Conservation (phyloP, 2,888 invertebrate species). For the Dione vanillae region DNA sequence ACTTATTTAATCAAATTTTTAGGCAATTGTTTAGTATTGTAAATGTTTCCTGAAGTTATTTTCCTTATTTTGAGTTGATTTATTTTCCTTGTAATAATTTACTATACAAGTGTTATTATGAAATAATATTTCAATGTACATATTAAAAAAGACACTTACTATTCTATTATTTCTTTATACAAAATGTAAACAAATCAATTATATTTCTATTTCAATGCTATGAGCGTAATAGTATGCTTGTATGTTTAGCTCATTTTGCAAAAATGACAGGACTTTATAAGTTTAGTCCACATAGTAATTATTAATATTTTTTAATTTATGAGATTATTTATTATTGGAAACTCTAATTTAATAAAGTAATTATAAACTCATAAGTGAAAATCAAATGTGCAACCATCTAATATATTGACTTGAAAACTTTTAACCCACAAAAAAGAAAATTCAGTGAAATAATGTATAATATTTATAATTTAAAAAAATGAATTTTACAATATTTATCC, state of each 20-base stretch:
- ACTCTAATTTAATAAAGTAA: too few species aligned
- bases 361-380: too few species aligned
- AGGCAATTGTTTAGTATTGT: neutral
- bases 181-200: neutral
- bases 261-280: too few species aligned
- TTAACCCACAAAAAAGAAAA: too few species aligned
- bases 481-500: too few species aligned
- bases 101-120: neutral
- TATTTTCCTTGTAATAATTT: conserved; percentile 9
- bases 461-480: too few species aligned
- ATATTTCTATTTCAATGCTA: neutral
- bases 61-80: conserved; percentile 6
- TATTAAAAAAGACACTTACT: neutral
- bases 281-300: neutral
- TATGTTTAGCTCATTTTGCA: neutral
- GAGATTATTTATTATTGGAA: too few species aligned
- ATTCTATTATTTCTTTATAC: neutral
- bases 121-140: neutral
- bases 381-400: too few species aligned
- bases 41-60: conserved; percentile 4
- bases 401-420: too few species aligned
- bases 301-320: too few species aligned
- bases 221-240: neutral
- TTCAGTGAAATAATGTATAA: too few species aligned
- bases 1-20: conserved; percentile 7